Conservation (phyloP, 2,888 invertebrate species). For the Pammene aurita region DNA sequence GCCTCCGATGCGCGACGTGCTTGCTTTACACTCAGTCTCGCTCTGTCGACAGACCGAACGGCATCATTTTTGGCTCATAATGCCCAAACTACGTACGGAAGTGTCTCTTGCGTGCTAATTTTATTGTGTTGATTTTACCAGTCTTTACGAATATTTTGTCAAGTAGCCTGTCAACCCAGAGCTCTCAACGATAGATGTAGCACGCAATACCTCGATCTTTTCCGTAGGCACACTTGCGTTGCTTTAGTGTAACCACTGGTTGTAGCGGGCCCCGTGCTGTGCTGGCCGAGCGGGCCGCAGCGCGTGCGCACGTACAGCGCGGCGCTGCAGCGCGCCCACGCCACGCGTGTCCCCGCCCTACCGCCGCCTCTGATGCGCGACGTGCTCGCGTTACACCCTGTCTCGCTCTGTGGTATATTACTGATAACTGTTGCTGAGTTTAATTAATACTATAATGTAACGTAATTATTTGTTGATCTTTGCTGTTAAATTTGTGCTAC, state of each 20-base stretch:
- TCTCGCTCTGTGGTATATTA: slow-evolving; percentile 33
- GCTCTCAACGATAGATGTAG: too few species aligned
- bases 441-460: too few species aligned
- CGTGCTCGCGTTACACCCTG: slow-evolving; percentile 38
- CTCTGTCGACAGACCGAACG: not conserved
- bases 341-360: slow-evolving; percentile 39
- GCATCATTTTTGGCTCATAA: not conserved
- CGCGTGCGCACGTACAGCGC: slow-evolving; percentile 46
- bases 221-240: too few species aligned
- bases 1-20: slow-evolving; percentile 6
- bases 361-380: not conserved
- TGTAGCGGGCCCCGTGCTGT: not conserved
- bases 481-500: too few species aligned
- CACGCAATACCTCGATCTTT: too few species aligned
- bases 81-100: not conserved
- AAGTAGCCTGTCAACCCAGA: too few species aligned
- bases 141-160: too few species aligned
- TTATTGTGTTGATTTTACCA: not conserved
- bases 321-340: slow-evolving; percentile 47
- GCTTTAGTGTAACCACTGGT: too few species aligned
- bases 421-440: too few species aligned
- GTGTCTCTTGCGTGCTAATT: not conserved
- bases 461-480: too few species aligned
- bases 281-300: slow-evolving; percentile 46
- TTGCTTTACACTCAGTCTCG: slow-evolving; percentile 36